Evolutionary conservation across 2,888 invertebrate species (phyloP).

Genomic region (Mycalesis mineus): DNA sequence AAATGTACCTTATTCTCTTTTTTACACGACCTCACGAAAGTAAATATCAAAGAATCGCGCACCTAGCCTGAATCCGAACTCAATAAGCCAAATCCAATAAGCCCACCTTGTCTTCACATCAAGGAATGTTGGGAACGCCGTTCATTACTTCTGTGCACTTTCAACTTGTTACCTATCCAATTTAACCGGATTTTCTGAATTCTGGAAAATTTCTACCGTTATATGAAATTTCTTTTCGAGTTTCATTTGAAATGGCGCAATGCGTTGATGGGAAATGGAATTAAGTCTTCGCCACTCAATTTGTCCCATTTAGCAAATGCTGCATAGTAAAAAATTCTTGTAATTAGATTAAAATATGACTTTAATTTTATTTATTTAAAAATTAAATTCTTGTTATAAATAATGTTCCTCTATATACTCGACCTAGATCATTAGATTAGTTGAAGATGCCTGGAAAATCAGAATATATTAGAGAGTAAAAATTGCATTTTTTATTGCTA

Average conservation of each 20-base stretch:
- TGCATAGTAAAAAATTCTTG: too few relatives aligned
- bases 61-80: constrained; percentile 22
- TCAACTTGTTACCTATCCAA: constrained; percentile 64
- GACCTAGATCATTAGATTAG: too few relatives aligned
- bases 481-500: too few relatives aligned
- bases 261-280: neutral
- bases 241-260: neutral
- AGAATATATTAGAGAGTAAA: too few relatives aligned
- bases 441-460: too few relatives aligned
- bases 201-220: constrained; percentile 28
- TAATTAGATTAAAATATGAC: too few relatives aligned
- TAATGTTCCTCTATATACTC: too few relatives aligned
- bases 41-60: constrained; percentile 21
- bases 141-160: constrained; percentile 64
- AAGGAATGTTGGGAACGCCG: constrained; percentile 58
- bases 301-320: too few relatives aligned
- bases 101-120: constrained; percentile 61
- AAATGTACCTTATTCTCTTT: neutral
- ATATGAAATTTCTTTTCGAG: constrained; percentile 28
- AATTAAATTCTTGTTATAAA: too few relatives aligned
- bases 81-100: constrained; percentile 67
- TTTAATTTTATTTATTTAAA: too few relatives aligned
- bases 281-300: too few relatives aligned
- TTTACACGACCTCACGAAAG: constrained; percentile 2
- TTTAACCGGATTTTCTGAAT: constrained; percentile 49